phyloP scores from a whole-genome alignment of 2,888 invertebrate species.

The Tillus elongatus region DNA sequence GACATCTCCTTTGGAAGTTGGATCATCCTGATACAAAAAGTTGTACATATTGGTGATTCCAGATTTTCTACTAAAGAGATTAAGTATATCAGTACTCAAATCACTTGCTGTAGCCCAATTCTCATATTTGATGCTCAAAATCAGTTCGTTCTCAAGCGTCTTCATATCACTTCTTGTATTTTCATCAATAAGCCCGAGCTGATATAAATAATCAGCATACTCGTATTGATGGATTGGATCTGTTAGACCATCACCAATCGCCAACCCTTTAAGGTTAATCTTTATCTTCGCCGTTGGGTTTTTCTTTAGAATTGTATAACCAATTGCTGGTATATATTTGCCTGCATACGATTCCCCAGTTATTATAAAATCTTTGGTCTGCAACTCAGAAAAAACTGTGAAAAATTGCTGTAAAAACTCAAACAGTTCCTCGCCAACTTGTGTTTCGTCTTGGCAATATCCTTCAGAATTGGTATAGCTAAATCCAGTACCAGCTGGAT shows the following conservation, averaged over 20 bases:
- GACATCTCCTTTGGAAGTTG: slow-evolving; percentile 36
- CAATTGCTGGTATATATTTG: slow-evolving; percentile 59
- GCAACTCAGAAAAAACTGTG: slow-evolving; percentile 67
- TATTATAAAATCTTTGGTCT: slow-evolving; percentile 69
- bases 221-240: slow-evolving; percentile 64
- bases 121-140: slow-evolving; percentile 8
- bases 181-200: slow-evolving; percentile 57
- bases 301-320: slow-evolving; percentile 58
- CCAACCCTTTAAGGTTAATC: slow-evolving; percentile 56
- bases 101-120: slow-evolving; percentile 11
- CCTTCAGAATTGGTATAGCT: slow-evolving; percentile 78
- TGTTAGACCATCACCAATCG: slow-evolving; percentile 65
- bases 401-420: slow-evolving; percentile 74
- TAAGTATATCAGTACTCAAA: not conserved
- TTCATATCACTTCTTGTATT: slow-evolving; percentile 43
- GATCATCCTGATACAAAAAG: slow-evolving; percentile 17
- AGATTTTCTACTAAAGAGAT: slow-evolving; percentile 4
- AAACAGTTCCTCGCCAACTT: slow-evolving; percentile 73
- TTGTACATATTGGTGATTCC: slow-evolving; percentile 20
- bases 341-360: slow-evolving; percentile 89
- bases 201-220: slow-evolving; percentile 67
- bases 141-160: not conserved
- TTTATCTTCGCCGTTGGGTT: slow-evolving; percentile 27
- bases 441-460: slow-evolving; percentile 68
- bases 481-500: slow-evolving; percentile 87